Evolutionary conservation across 2,888 invertebrate genomes (phyloP).

Genomic region (Nomada goodeniana): DNA sequence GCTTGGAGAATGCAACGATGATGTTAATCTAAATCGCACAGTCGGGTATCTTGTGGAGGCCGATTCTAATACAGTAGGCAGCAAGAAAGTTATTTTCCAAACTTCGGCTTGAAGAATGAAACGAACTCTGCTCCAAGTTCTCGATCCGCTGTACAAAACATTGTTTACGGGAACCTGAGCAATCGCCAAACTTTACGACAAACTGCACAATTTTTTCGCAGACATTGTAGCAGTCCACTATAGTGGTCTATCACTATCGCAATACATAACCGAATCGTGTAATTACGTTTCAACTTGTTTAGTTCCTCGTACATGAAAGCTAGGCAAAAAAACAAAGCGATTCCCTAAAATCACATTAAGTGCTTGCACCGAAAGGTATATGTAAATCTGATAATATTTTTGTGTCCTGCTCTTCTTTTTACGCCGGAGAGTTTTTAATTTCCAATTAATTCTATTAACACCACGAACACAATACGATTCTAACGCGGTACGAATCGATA

Average conservation of each 20-base stretch:
- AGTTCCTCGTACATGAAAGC: no score
- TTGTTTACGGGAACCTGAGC: no score
- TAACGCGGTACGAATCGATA: slow-evolving; percentile 13
- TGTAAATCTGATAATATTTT: background rate
- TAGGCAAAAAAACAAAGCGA: no score
- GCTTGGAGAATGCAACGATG: background rate
- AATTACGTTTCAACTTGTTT: background rate
- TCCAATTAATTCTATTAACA: background rate
- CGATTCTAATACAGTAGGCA: background rate
- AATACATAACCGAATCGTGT: no score
- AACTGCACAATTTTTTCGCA: no score
- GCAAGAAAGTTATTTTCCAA: slow-evolving; percentile 1
- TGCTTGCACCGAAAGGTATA: background rate
- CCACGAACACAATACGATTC: slow-evolving; percentile 9
- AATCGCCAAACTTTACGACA: no score
- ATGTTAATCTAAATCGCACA: background rate
- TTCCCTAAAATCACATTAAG: no score
- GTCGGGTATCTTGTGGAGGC: background rate
- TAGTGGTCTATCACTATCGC: no score
- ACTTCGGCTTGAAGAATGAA: background rate
- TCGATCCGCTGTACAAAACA: no score
- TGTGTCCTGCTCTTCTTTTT: background rate
- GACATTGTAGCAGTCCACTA: no score
- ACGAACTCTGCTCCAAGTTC: no score
- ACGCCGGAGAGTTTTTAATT: background rate